Base-by-base conservation (phyloP, 2,888 invertebrate genomes). In the Asteroscopus sphinx region DNA sequence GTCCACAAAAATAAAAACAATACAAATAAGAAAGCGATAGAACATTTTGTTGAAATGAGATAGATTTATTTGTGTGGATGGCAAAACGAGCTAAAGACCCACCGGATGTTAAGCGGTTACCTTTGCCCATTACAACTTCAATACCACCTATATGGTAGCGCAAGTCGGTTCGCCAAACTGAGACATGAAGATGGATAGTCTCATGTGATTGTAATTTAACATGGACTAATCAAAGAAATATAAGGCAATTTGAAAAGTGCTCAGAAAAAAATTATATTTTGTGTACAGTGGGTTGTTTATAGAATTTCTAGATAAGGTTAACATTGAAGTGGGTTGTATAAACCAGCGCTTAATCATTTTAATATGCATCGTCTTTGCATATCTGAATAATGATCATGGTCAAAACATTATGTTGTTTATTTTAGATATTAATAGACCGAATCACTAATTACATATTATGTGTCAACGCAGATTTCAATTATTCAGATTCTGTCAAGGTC, bases 331-430 rank as follows among this genome's bases (percentile, higher is more conserved):
- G 73, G 78, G 74, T 77, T 72, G 70, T 73, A 76, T 70, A 71
- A 76, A 76, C 69, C 72, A 66, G 62, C 71, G 45, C 73, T 70
- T 81, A 76, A 82, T 81, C 71, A 79, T 81, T 82, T 78, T 79
- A 78, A 79, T 80, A 80, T 80, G 76, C 77, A 82, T 82, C 82
- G 63, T 81, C 81, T 86, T 76, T 79, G 82, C 81, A 87, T 88
- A 86, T 76, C 77, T 85, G 85, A 86, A 87, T 88, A 86, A 77
- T 84, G 71, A 87, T 86, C 86, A 86, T 77, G 85, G 85, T 75
- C 88, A 82, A 68, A 68, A 69, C 59, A 76, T 70, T 76, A 78
- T 73, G 76, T 78, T 84, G 81, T 85, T 86, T 80, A 80, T 80
- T 81, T 81, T 77, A 68, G 60, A 69, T 79, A 68, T 68, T 59